A percentile compares a stretch with the other conserved stretches of the same genome.
Evolutionary conservation across 1,140 invertebrate genomes (phyloP).

Genomic region (Euura saliciscinereae): DNA sequence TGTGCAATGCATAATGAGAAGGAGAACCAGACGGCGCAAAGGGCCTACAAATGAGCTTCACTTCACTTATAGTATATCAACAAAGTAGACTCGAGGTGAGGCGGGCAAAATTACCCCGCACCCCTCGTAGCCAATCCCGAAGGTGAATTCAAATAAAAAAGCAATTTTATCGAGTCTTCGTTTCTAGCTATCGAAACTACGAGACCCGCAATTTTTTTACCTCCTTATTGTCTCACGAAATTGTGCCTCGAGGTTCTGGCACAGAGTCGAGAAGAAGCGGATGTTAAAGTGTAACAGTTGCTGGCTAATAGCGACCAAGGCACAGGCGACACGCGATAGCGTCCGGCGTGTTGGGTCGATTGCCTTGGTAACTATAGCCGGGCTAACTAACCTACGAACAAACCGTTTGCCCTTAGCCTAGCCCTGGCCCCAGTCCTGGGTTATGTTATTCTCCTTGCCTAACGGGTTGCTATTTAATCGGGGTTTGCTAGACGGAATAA

Average conservation of each 20-base stretch:
- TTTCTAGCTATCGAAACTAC: no score
- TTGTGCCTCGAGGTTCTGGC: no score
- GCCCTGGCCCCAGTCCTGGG: no score
- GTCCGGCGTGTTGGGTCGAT: slow-evolving; percentile 1
- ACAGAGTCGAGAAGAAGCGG: no score
- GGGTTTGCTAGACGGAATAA: not conserved
- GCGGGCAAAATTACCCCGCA: not conserved
- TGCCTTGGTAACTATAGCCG: not conserved
- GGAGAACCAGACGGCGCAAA: slow-evolving; percentile 55
- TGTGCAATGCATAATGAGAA: slow-evolving; percentile 60
- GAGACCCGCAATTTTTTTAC: no score
- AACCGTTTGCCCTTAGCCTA: not conserved
- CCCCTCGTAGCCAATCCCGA: not conserved
- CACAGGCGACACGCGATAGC: not conserved
- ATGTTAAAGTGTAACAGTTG: not conserved
- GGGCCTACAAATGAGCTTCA: slow-evolving; percentile 58
- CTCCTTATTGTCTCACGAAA: no score
- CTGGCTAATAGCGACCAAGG: not conserved
- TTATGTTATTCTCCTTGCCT: not conserved
- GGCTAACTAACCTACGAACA: not conserved
- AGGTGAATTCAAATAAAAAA: not conserved
- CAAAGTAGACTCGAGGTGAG: not conserved
- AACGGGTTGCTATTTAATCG: not conserved
- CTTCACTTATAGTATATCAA: not conserved
- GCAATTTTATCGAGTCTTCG: not conserved